Percentiles rank a stretch among this genome's conserved stretches.
Evolutionary conservation across 2,888 invertebrate genomes (phyloP).

Genomic region (Synanthedon andrenaeformis): DNA sequence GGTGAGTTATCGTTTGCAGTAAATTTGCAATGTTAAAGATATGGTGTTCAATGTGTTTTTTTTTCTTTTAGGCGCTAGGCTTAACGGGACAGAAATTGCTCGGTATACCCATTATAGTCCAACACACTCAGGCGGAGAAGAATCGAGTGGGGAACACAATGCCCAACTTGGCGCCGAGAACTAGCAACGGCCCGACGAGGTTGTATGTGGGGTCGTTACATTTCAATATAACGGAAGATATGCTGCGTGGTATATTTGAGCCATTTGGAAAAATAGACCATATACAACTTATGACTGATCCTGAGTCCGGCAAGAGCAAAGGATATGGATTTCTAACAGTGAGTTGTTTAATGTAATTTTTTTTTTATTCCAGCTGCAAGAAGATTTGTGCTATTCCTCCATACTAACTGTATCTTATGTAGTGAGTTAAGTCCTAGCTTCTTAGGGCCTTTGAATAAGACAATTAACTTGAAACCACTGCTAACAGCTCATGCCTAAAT

Average conservation of each 20-base stretch:
- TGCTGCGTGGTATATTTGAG: constrained; percentile 98
- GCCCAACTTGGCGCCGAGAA: constrained; percentile 87
- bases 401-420: constrained; percentile 1
- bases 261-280: constrained; percentile 98
- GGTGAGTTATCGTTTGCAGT: constrained; percentile 64
- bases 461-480: no score
- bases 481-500: no score
- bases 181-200: constrained; percentile 94
- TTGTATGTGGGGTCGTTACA: constrained; percentile 97
- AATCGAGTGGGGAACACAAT: constrained; percentile 91
- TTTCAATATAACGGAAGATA: constrained; percentile 98
- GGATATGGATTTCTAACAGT: constrained; percentile 98
- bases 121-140: constrained; percentile 96
- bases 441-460: no score
- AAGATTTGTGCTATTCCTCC: not conserved
- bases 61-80: constrained; percentile 83
- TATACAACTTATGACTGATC: constrained; percentile 95
- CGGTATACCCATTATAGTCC: constrained; percentile 97
- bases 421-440: not conserved
- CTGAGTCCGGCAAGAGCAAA: constrained; percentile 93
- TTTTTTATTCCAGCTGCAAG: no score
- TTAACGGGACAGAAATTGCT: constrained; percentile 95
- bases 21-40: not conserved
- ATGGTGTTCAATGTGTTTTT: constrained; percentile 2
- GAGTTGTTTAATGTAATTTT: constrained; percentile 30